Base-by-base conservation (phyloP, 2,888 invertebrate species). In the Pollenia angustigena region DNA sequence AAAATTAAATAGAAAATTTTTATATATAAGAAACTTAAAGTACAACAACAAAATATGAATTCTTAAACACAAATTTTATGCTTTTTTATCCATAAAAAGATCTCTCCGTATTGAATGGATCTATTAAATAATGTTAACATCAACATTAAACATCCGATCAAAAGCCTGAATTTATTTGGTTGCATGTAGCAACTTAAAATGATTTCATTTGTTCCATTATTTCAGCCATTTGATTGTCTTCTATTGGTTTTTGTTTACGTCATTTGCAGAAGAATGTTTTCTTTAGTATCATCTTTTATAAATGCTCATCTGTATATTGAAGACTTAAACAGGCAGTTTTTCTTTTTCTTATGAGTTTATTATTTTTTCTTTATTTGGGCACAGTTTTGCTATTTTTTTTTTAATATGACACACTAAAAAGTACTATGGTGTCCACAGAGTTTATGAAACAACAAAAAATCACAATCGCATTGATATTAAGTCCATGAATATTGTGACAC, bases 251-350 rank as follows among this genome's bases (percentile, higher is more conserved):
- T 64, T 64, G 40, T n/a, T 44, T 4, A n/a, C 10, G 23, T 71
- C 8, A 71, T 71, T 71, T 54, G 54, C 69, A 71, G 54, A 54
- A 71, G 54, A 71, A 71, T 71, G 16, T 11, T 12, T 42, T 32
- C 32, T 32, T 32, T 32, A 32, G 32, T 32, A 32, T 32, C 6
- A 32, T 32, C 32, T 32, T 6, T 6, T 32, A 1, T 32, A 32
- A 32, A 6, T 4, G 32, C 4, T 52, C 12, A 12, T 18, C 54
- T 6, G 54, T 42, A 18, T 54, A 42, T 16, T 71, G 16, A 54
- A 54, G 42, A 54, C 50, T 69, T 69, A 44, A 54, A 71, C 23
- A 23, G 23, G 32, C 32, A 32, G 0, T 32, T 1, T 1, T 3
- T 23, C 2, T 23, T 18, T 23, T 23, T 23, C 2, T 23, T 23